Evolutionary conservation across 2,888 invertebrate species (phyloP), one percentile per base, ranked within the genome.

Genomic region (Gastracanthus pulcherrimus): DNA sequence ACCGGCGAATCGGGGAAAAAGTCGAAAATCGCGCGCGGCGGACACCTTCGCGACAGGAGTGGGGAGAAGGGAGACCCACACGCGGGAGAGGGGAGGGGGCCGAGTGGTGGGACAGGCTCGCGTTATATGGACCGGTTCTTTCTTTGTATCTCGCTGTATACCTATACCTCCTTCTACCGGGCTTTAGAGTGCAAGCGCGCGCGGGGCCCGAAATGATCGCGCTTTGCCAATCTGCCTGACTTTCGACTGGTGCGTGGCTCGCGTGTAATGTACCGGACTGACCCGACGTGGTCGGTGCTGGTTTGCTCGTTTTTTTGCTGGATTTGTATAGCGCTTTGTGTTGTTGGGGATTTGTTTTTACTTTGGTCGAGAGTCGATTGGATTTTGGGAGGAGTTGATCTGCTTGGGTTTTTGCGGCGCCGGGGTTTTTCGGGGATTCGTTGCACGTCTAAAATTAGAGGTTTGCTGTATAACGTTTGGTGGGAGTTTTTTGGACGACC

Each of bases 61-160:
- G 13, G 55, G 11, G 55, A 16, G 41, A 29, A 41, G 3, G 23
- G n/a, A n/a, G n/a, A n/a, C 11, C 13, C 19, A 29, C 4, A 55
- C 70, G 29, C 26, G 9, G 19, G 36, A n/a, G 13, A 38, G 11
- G 55, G 23, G 41, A 29, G 41, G 3, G 23, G n/a, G 13, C 5
- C 4, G 62, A 62, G 76, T n/a, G 77, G 81, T 81, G 81, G 81
- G 81, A 62, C 72, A 77, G 38, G 23, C 9, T 55, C 41, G 41
- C 72, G 64, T n/a, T n/a, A n/a, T n/a, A n/a, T 87, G 88, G 89
- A 90, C 89, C 89, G 89, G 89, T 89, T 90, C 89, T 87, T 76
- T 51, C 86, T 85, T 89, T 89, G 89, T 89, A 89, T 66, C 87
- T 38, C 26, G 23, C 2, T 23, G n/a, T 6, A n/a, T n/a, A n/a